Percentiles rank a stretch among this genome's conserved stretches.
Conservation (phyloP, 2,888 invertebrate species). For the Epiperipatus broadwayi region DNA sequence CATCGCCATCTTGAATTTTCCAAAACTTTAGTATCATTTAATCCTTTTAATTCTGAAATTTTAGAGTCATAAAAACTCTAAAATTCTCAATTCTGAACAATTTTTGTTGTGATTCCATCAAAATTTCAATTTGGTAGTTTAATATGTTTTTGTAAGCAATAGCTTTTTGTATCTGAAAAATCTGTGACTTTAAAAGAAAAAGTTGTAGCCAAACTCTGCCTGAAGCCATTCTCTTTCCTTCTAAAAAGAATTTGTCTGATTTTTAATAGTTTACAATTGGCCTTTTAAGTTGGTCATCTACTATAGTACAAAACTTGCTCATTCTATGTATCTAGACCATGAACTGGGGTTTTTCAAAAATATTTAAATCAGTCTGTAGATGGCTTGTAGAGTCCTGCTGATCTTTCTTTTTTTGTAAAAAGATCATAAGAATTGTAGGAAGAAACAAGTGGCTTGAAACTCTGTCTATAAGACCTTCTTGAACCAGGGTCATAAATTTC, state of each 20-base stretch:
- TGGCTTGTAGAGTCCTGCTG: no score
- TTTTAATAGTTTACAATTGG: constrained; percentile 27
- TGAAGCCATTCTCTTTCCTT: constrained; percentile 27
- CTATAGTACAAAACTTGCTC: no score
- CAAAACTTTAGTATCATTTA: constrained; percentile 28
- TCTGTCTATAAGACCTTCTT: no score
- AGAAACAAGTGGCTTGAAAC: no score
- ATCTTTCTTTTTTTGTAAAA: no score
- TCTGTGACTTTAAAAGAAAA: constrained; percentile 22
- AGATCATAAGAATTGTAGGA: no score
- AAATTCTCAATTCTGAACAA: constrained; percentile 23
- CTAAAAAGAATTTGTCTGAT: constrained; percentile 24
- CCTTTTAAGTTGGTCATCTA: constrained; percentile 31
- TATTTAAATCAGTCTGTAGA: no score
- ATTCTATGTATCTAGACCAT: no score
- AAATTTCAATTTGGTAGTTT: constrained; percentile 16
- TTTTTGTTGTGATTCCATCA: constrained; percentile 20
- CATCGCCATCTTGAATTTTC: constrained; percentile 24
- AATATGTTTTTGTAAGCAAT: constrained; percentile 4
- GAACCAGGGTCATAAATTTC: no score
- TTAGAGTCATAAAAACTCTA: constrained; percentile 27
- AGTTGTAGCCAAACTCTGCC: constrained; percentile 24
- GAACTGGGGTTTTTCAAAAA: no score
- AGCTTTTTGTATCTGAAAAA: constrained; percentile 14
- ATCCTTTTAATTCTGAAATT: constrained; percentile 24